These are phyloP conservation scores for Dolichomitus sp. DNA, from an alignment of 2,888 invertebrate genomes.

Conservation along the genomic window DNA sequence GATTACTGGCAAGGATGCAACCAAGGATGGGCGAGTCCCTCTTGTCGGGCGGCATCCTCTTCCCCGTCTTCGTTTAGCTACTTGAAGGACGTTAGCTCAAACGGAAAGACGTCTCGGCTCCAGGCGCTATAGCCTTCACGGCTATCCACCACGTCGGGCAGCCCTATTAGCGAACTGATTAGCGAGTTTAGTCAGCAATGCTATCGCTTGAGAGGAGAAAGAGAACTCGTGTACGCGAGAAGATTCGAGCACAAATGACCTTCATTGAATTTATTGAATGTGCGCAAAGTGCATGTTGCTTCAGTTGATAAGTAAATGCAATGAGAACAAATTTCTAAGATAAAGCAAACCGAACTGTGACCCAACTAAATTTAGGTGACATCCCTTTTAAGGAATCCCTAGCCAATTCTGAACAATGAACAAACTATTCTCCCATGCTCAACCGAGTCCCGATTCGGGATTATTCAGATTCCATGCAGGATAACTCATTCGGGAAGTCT, in stretches of 20 bases:
- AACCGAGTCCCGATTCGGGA: too few relatives aligned
- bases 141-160: conserved; percentile 60
- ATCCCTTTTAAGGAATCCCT: too few relatives aligned
- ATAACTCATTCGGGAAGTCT: too few relatives aligned
- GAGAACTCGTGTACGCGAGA: conserved; percentile 30
- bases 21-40: conserved; percentile 58
- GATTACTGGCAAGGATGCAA: conserved; percentile 38
- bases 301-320: background rate
- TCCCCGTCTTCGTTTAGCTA: conserved; percentile 59
- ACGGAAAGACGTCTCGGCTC: conserved; percentile 48
- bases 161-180: conserved; percentile 71
- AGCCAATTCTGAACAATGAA: too few relatives aligned
- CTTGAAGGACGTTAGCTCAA: conserved; percentile 58
- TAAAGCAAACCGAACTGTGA: too few relatives aligned
- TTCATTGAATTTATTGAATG: conserved; percentile 9
- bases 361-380: too few relatives aligned
- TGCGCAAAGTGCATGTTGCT: background rate
- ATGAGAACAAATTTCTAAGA: too few relatives aligned
- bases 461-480: too few relatives aligned
- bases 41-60: conserved; percentile 49
- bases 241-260: conserved; percentile 36
- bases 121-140: conserved; percentile 33
- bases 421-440: too few relatives aligned
- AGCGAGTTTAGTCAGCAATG: conserved; percentile 59
- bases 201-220: conserved; percentile 44